These are phyloP conservation scores for Eulemur rufifrons DNA, from an alignment of 2,113 vertebrate species.

Conservation along the genomic window DNA sequence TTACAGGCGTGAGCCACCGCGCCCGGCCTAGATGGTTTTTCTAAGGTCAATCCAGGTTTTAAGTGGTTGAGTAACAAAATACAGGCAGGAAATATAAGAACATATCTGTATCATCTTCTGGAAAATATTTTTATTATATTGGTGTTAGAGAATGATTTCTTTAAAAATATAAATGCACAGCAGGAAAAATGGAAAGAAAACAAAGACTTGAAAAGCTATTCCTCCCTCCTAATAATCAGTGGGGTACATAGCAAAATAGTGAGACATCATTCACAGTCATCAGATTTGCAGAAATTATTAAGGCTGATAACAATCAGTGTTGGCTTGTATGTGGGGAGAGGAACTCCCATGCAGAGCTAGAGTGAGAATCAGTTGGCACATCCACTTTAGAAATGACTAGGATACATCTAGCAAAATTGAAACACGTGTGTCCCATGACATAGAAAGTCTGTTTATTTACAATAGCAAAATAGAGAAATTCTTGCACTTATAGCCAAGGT, in stretches of 20 bases:
- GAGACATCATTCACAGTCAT: not conserved
- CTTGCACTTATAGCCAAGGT: not conserved
- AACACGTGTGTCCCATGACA: not conserved
- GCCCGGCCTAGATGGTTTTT: not conserved
- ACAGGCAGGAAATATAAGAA: not conserved
- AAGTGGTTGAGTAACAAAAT: not conserved
- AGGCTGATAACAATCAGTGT: not conserved
- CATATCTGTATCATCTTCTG: not conserved
- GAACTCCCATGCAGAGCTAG: not conserved
- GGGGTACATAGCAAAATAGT: not conserved
- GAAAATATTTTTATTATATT: not conserved
- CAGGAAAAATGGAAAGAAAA: not conserved
- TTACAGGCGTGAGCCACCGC: too few relatives aligned
- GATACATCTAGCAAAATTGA: not conserved
- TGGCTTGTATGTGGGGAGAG: not conserved
- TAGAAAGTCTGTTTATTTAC: not conserved
- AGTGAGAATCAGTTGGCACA: not conserved
- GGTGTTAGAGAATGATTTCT: not conserved
- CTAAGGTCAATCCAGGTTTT: not conserved
- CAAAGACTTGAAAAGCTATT: not conserved
- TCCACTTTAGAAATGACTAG: not conserved
- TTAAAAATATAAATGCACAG: not conserved
- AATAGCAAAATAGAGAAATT: not conserved
- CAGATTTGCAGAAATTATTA: not conserved
- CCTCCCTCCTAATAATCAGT: not conserved